Conservation (phyloP, 2,797 vertebrate genomes). For the Threskiornis aethiopicus region DNA sequence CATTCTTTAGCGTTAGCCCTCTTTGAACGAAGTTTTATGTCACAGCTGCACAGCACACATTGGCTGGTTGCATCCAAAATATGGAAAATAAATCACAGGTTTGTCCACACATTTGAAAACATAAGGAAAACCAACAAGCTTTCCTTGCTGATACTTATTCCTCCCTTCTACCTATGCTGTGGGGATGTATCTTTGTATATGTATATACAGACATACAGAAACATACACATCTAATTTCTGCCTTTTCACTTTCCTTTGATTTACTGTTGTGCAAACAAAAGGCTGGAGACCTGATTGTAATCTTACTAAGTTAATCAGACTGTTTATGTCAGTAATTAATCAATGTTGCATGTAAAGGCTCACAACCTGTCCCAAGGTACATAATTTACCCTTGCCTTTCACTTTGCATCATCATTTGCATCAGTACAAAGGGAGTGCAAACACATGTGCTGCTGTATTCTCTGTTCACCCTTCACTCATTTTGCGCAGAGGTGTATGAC, state of each 20-base stretch:
- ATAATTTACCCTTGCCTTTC: slow-evolving; percentile 27
- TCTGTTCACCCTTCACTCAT: not conserved
- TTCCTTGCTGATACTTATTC: not conserved
- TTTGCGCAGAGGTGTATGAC: not conserved
- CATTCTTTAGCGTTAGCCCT: not conserved
- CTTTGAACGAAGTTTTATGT: slow-evolving; percentile 49
- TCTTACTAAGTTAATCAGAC: slow-evolving; percentile 29
- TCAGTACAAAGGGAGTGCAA: not conserved
- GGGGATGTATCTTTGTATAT: not conserved
- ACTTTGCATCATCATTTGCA: slow-evolving; percentile 24
- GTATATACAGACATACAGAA: not conserved
- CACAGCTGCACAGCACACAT: slow-evolving; percentile 47
- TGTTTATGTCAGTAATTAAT: slow-evolving; percentile 60
- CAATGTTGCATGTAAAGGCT: slow-evolving; percentile 21
- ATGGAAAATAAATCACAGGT: slow-evolving; percentile 14
- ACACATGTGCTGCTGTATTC: not conserved
- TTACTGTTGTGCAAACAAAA: slow-evolving; percentile 55
- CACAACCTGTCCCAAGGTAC: slow-evolving; percentile 17
- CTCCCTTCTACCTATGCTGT: not conserved
- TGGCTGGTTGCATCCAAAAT: slow-evolving; percentile 12
- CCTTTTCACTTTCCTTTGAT: slow-evolving; percentile 45
- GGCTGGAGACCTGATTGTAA: slow-evolving; percentile 35
- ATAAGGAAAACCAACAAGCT: not conserved
- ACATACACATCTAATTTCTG: slow-evolving; percentile 20
- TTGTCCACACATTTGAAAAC: not conserved